Conservation (phyloP, 2,113 vertebrate species). For the Cyanoderma ruficeps region DNA sequence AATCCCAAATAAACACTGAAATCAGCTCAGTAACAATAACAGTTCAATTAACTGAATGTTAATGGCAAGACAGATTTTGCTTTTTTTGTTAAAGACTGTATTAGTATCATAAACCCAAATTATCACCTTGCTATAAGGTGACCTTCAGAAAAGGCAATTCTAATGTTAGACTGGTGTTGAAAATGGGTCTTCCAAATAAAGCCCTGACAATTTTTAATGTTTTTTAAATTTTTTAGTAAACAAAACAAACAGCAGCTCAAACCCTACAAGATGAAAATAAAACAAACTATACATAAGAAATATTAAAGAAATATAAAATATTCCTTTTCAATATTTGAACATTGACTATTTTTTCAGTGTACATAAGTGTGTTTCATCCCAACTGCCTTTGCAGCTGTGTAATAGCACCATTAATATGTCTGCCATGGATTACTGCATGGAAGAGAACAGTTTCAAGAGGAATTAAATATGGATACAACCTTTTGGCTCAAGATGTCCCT, state of each 20-base stretch:
- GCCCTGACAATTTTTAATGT: neutral
- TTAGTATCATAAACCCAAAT: neutral
- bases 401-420: neutral
- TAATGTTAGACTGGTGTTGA: neutral
- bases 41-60: neutral
- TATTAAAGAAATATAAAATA: neutral
- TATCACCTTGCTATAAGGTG: neutral
- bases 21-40: neutral
- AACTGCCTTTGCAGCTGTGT: neutral
- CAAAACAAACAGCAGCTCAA: neutral
- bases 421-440: slow-evolving; percentile 14
- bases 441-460: neutral
- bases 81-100: neutral
- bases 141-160: neutral
- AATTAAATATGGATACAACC: slow-evolving; percentile 45
- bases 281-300: neutral
- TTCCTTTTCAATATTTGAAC: neutral
- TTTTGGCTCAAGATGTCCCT: slow-evolving; percentile 43
- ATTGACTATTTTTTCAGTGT: neutral
- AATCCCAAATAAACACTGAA: neutral
- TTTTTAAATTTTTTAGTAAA: neutral
- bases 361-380: neutral
- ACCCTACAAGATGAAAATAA: neutral
- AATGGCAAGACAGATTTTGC: neutral
- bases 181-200: neutral